phyloP scores from a whole-genome alignment of 2,888 invertebrate species.

The Drosophila merina region DNA sequence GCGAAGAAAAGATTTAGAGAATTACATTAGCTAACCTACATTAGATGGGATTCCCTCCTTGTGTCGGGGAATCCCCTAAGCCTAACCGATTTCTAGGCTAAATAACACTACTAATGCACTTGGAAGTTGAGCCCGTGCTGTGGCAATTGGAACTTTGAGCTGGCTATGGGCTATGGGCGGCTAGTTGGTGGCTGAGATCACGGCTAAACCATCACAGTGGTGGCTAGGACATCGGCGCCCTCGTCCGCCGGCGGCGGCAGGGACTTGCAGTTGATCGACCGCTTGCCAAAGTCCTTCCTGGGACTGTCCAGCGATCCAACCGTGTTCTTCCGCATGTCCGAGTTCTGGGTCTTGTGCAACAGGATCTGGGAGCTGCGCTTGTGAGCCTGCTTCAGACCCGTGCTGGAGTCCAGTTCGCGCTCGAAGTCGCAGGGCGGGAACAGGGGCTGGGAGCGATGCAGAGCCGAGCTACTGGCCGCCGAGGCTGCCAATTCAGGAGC shows the following conservation, averaged over 20 bases:
- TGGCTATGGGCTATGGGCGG: constrained; percentile 45
- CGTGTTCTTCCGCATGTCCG: constrained; percentile 93
- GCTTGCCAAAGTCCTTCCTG: constrained; percentile 91
- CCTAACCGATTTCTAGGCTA: constrained; percentile 24
- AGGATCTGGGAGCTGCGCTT: constrained; percentile 87
- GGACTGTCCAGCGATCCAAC: constrained; percentile 86
- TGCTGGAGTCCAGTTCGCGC: constrained; percentile 83
- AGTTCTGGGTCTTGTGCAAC: constrained; percentile 93
- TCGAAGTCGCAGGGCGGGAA: constrained; percentile 83
- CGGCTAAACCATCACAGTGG: constrained; percentile 86
- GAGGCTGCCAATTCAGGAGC: constrained; percentile 84
- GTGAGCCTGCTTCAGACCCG: constrained; percentile 75
- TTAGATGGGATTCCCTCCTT: not conserved
- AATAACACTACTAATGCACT: constrained; percentile 71
- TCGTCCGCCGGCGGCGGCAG: constrained; percentile 80
- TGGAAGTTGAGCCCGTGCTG: constrained; percentile 70
- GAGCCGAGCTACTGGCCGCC: constrained; percentile 81
- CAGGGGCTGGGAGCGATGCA: constrained; percentile 83
- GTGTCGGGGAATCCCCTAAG: not conserved
- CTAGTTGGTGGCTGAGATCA: constrained; percentile 60
- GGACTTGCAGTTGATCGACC: constrained; percentile 87
- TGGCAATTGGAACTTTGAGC: constrained; percentile 62
- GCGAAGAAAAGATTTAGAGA: constrained; percentile 61
- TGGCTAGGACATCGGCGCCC: constrained; percentile 84
- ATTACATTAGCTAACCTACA: constrained; percentile 57